A percentile compares a stretch with the other conserved stretches of the same genome.
Conservation (phyloP, 37 sponge, comb jelly and placozoan species). For the Aplysina aerophoba region DNA sequence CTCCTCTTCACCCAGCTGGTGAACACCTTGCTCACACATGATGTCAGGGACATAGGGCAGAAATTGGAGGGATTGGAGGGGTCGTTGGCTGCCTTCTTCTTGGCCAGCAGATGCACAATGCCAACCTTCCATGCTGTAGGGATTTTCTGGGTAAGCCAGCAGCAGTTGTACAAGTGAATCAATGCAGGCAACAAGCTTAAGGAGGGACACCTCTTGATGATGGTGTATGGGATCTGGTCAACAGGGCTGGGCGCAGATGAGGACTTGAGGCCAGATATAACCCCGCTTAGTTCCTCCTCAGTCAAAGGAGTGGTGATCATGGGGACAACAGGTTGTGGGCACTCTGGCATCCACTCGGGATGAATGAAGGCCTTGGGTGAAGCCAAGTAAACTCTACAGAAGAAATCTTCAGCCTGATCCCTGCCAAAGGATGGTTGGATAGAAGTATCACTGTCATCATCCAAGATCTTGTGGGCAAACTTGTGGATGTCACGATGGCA, state of each 20-base stretch:
- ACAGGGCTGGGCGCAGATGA: background rate
- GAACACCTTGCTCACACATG: background rate
- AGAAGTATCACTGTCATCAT: too few species aligned
- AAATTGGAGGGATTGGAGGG: background rate
- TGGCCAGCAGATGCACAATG: background rate
- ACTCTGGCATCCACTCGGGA: constrained; percentile 9
- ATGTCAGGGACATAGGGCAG: background rate
- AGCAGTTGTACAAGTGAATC: constrained; percentile 18
- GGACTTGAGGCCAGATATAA: background rate
- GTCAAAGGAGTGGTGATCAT: background rate
- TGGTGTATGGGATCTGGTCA: background rate
- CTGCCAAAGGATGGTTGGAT: too few species aligned
- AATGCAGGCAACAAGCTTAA: background rate
- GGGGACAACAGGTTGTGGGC: background rate
- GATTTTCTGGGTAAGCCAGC: background rate
- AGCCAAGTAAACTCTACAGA: too few species aligned
- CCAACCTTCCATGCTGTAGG: constrained; percentile 29
- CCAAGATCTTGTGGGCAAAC: too few species aligned
- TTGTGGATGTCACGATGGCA: too few species aligned
- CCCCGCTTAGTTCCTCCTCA: too few species aligned
- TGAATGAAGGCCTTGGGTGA: background rate
- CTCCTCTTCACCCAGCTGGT: background rate
- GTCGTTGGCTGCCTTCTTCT: constrained; percentile 13
- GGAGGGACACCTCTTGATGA: constrained; percentile 23
- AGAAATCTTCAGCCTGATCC: too few species aligned